phyloP scores from a whole-genome alignment of 2,797 vertebrate genomes.

The Parauchenoglanis ngamensis region DNA sequence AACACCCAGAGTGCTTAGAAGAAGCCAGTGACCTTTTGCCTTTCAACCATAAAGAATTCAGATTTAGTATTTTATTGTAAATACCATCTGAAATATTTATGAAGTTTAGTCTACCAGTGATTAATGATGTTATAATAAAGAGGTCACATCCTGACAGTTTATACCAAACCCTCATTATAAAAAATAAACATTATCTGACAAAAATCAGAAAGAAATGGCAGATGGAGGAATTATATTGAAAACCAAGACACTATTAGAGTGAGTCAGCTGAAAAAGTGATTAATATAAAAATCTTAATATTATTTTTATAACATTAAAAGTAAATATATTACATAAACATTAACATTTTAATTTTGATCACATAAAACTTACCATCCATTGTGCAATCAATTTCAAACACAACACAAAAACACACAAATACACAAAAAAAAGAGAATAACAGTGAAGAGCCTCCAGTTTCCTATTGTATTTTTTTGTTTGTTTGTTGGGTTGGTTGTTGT shows the following conservation, averaged over 20 bases:
- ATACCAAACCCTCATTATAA: background rate
- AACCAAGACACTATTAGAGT: background rate
- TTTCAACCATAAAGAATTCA: background rate
- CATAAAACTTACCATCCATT: background rate
- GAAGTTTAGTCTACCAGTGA: no score
- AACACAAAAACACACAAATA: conserved; percentile 56
- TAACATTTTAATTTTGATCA: background rate
- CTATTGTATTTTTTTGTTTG: background rate
- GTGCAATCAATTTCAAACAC: background rate
- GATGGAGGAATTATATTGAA: background rate
- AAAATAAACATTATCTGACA: background rate
- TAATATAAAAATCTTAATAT: background rate
- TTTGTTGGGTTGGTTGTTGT: background rate
- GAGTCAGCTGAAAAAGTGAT: background rate
- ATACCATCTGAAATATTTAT: background rate
- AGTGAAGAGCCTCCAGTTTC: background rate
- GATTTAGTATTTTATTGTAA: background rate
- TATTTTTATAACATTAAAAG: no score
- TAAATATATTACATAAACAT: background rate
- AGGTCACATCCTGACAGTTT: background rate
- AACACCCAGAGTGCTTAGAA: background rate
- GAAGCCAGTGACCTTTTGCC: background rate
- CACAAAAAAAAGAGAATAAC: background rate
- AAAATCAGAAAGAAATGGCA: background rate
- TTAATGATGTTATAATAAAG: background rate